Evolutionary conservation across 2,113 vertebrate species (phyloP).

Genomic region (Steatornis caripensis): DNA sequence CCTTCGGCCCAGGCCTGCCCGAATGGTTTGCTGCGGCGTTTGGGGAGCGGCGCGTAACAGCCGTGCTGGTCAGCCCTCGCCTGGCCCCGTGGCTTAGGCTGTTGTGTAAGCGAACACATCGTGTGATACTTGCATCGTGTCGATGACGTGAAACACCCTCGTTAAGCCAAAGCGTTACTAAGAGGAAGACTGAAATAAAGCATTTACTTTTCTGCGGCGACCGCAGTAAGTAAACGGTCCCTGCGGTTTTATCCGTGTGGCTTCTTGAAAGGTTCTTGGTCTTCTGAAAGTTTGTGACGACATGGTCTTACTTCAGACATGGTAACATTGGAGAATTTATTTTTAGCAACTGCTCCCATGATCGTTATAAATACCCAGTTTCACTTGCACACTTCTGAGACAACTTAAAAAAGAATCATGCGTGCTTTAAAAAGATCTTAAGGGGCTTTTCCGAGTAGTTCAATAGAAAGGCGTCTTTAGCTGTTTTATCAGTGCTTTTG

Average conservation of each 20-base stretch:
- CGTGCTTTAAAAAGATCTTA: neutral
- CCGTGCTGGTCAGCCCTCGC: fast-evolving
- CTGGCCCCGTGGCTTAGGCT: too few species aligned
- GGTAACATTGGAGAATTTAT: too few species aligned
- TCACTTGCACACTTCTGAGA: neutral
- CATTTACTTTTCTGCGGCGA: fast-evolving
- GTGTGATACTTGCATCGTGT: neutral
- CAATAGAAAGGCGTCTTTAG: neutral
- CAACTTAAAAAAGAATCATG: neutral
- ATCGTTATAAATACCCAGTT: neutral
- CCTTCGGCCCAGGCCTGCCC: neutral
- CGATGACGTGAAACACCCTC: neutral
- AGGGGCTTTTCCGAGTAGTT: neutral
- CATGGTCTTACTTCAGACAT: neutral
- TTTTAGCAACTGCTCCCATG: fast-evolving
- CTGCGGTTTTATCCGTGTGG: fast-evolving
- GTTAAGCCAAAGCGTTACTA: neutral
- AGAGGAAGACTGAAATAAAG: neutral
- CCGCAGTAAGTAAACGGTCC: neutral
- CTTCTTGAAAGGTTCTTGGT: neutral
- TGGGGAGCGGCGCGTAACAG: fast-evolving
- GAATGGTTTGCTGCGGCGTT: fast-evolving
- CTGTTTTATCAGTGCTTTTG: neutral
- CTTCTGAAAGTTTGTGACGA: too few species aligned
- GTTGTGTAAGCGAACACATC: fast-evolving